Percentiles rank a stretch among this genome's conserved stretches.
Evolutionary conservation across 2,797 vertebrate genomes (phyloP).

Genomic region (Gadopsis marmoratus): DNA sequence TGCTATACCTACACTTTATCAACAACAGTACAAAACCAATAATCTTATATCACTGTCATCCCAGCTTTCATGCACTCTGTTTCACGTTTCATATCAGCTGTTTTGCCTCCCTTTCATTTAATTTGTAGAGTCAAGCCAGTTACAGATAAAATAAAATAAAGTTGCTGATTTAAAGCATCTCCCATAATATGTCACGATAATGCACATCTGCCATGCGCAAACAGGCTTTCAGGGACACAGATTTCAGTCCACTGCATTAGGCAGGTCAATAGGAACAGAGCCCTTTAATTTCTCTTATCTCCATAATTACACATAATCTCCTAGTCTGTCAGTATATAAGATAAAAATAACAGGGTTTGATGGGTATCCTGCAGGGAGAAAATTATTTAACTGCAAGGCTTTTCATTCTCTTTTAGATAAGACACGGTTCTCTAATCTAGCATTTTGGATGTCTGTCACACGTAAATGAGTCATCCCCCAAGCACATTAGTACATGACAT

Average conservation of each 20-base stretch:
- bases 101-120: slow-evolving; percentile 19
- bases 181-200: slow-evolving; percentile 30
- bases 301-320: slow-evolving; percentile 73
- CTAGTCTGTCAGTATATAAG: slow-evolving; percentile 60
- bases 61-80: slow-evolving; percentile 11
- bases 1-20: not conserved
- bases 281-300: slow-evolving; percentile 73
- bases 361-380: slow-evolving; percentile 59
- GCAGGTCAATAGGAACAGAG: slow-evolving; percentile 65
- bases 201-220: slow-evolving; percentile 32
- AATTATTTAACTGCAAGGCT: slow-evolving; percentile 62
- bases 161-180: slow-evolving; percentile 35
- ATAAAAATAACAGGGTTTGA: slow-evolving; percentile 67
- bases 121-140: slow-evolving; percentile 18
- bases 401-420: slow-evolving; percentile 67
- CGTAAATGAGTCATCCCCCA: slow-evolving; percentile 59
- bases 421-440: slow-evolving; percentile 60
- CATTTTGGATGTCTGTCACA: slow-evolving; percentile 68
- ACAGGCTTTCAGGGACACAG: slow-evolving; percentile 44
- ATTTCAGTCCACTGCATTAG: slow-evolving; percentile 54
- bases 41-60: slow-evolving; percentile 6
- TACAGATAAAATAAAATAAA: slow-evolving; percentile 13
- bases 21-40: slow-evolving; percentile 7
- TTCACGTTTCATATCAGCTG: slow-evolving; percentile 18
- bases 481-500: slow-evolving; percentile 53